Base-by-base conservation (phyloP, 1,140 invertebrate species). In the Notospermus geniculatus region DNA sequence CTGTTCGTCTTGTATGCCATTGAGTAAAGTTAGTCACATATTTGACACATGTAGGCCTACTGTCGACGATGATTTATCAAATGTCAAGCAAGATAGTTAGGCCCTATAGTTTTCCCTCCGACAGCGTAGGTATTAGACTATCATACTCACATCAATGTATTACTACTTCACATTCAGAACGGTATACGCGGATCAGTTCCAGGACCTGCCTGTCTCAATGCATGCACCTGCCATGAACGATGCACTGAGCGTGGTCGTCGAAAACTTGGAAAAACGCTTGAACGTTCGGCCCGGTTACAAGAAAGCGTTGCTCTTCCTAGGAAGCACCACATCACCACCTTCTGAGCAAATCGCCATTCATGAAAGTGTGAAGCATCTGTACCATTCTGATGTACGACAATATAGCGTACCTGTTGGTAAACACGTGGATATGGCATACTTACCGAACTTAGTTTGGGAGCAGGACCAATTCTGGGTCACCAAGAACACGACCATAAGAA, bases 351-450 rank as follows among this genome's bases (percentile, higher is more conserved):
- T 23, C n/a, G 4, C 9, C 46, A 27, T 27, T 27, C n/a, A 50
- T 23, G n/a, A 19, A 50, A 27, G n/a, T 9, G 4, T 50, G 25
- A 19, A 27, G n/a, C n/a, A 9, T 9, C 46, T 50, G 46, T 50
- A 50, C 46, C n/a, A 50, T 50, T 50, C 25, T 5, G 25, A 50
- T 23, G n/a, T 23, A 4, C 5, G 46, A n/a, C 5, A 7, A n/a
- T 50, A 50, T n/a, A n/a, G 19, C 46, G 46, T 50, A 23, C 19
- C 46, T 19, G n/a, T 23, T n/a, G 46, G 46, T n/a, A 4, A 19
- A 19, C 46, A 50, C n/a, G 46, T 50, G n/a, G 19, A 50, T 19
- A 50, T 50, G 46, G n/a, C 19, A 23, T 50, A 23, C 46, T 50
- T 50, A n/a, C n/a, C n/a, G 4, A n/a, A 50, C 4, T 7, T 23